Base-by-base conservation (phyloP, 2,888 invertebrate species). In the Acleris cristana region DNA sequence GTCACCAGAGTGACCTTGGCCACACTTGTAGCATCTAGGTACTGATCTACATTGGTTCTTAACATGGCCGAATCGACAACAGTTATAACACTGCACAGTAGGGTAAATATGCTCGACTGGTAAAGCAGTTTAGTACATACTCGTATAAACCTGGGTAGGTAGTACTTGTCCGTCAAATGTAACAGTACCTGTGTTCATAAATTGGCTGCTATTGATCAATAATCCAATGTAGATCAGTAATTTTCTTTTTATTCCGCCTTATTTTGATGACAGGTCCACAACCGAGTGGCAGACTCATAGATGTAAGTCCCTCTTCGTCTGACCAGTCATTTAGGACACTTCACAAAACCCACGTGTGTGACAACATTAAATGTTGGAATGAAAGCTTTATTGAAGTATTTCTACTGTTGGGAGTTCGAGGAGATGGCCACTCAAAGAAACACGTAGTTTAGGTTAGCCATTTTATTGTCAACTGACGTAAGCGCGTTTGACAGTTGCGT, bases 51-150 rank as follows among this genome's bases (percentile, higher is more conserved):
- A 70, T 48, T 69, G 54, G 1, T 3, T 45, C 21, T 66, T 61
- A 14, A 64, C 64, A 30, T 71, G 70, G 0, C 69, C 69, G 59
- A 61, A 70, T 3, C 71, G 51, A n/a, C 70, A 70, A 19, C 71
- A 70, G 14, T 60, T 57, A 21, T 57, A 66, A n/a, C 69, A 72
- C n/a, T 72, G 71, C 16, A 72, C 54, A 4, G 69, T 69, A 4
- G 66, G 71, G 19, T 62, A 69, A 2, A 48, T 48, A 44, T 56
- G 14, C 12, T 70, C 65, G 14, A 56, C 56, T 14, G 44, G 44
- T 4, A 56, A 19, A 14, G 56, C 40, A 4, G 14, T 56, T 12
- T 44, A 56, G 23, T 3, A 3, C 3, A 4, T 3, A 16, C 40
- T 40, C 44, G 45, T 45, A 10, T 45, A 57, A 3, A 57, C 23